Conservation (phyloP, 2,797 vertebrate species). For the Phoebastria nigripes region DNA sequence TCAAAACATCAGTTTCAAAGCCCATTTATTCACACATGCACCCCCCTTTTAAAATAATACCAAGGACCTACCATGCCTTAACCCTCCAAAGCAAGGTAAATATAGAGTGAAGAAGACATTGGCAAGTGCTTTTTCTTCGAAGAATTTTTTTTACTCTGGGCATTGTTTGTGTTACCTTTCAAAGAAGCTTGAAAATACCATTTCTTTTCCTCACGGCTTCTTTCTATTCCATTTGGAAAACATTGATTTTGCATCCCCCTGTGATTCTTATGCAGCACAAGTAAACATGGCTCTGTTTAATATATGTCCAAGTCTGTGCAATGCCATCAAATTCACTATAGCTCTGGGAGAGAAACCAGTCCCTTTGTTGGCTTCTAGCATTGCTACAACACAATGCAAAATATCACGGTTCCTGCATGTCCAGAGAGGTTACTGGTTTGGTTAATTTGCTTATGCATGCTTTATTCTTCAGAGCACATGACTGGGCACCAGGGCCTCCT, state of each 20-base stretch:
- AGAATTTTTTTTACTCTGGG: neutral
- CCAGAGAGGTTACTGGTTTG: neutral
- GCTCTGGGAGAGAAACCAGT: conserved; percentile 7
- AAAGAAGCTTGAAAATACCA: conserved; percentile 50
- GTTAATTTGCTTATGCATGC: neutral
- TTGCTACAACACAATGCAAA: neutral
- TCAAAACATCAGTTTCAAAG: conserved; percentile 13
- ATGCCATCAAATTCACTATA: conserved; percentile 47
- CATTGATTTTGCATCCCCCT: conserved; percentile 53
- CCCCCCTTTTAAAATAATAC: neutral
- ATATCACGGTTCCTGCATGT: neutral
- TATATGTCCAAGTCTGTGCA: conserved; percentile 38
- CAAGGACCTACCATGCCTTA: neutral
- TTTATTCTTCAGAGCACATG: neutral
- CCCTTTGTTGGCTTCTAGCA: neutral
- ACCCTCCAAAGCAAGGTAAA: neutral
- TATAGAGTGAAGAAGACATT: neutral
- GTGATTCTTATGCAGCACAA: conserved; percentile 57
- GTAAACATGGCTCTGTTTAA: conserved; percentile 57
- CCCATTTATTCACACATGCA: neutral
- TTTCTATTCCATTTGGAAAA: conserved; percentile 62
- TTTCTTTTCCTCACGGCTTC: conserved; percentile 46
- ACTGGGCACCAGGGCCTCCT: neutral
- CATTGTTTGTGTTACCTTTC: conserved; percentile 56
- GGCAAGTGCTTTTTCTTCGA: conserved; percentile 5